A percentile compares a stretch with the other conserved stretches of the same genome.
These are phyloP conservation scores for Ahaetulla prasina DNA, from an alignment of 2,113 vertebrate genomes.

Conservation along the genomic window DNA sequence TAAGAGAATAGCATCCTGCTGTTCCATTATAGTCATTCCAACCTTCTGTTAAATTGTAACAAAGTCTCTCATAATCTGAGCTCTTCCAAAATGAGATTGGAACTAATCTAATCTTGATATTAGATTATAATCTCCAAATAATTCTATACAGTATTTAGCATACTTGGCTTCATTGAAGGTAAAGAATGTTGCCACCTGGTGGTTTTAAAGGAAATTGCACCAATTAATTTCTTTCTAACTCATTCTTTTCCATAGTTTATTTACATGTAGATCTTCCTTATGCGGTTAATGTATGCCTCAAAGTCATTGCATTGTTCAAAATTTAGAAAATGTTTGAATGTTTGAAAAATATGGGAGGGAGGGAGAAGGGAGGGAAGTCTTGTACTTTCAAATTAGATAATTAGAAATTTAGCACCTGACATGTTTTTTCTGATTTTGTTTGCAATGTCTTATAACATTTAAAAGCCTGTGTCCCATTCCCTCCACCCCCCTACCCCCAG, in stretches of 20 bases:
- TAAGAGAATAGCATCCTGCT: background rate
- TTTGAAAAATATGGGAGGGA: background rate
- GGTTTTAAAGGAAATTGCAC: background rate
- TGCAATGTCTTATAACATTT: background rate
- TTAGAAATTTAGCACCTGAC: background rate
- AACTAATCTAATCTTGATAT: too few relatives aligned
- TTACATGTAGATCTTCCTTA: background rate
- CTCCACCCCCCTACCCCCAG: background rate
- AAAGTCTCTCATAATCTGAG: background rate
- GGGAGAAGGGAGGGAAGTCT: background rate
- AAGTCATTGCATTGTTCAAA: background rate
- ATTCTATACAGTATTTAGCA: background rate
- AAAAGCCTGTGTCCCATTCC: background rate
- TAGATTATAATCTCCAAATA: too few relatives aligned
- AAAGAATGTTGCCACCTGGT: slow-evolving; percentile 17
- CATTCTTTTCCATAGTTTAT: background rate
- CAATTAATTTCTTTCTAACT: background rate
- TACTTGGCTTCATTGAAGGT: background rate
- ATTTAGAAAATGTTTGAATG: background rate
- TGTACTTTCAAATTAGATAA: background rate
- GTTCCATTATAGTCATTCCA: background rate
- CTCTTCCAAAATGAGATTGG: background rate
- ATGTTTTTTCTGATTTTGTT: background rate
- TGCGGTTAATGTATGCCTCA: background rate
- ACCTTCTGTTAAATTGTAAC: background rate